Conservation (phyloP, 1,140 invertebrate species). For the Protaetia brevitarsis region DNA sequence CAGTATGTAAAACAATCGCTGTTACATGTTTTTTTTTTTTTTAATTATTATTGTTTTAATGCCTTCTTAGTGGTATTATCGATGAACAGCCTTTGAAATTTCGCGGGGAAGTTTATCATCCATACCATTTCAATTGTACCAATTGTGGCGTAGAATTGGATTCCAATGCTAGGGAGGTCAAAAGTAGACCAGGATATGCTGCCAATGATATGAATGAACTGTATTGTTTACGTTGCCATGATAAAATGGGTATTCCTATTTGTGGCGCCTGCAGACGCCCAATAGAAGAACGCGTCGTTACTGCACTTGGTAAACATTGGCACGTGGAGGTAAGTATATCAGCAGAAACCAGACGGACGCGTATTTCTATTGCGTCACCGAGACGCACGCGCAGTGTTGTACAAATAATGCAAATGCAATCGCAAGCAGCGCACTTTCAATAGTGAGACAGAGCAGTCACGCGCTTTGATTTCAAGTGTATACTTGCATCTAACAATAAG, state of each 20-base stretch:
- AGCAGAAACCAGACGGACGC: too few species aligned
- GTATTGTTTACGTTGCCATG: constrained; percentile 96
- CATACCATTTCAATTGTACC: constrained; percentile 98
- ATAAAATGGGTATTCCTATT: constrained; percentile 98
- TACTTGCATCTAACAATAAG: too few species aligned
- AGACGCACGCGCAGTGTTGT: too few species aligned
- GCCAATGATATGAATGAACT: constrained; percentile 94
- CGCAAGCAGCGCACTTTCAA: too few species aligned
- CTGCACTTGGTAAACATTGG: constrained; percentile 98
- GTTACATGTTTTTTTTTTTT: too few species aligned
- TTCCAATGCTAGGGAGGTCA: constrained; percentile 91
- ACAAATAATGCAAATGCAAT: too few species aligned
- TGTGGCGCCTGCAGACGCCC: constrained; percentile 96
- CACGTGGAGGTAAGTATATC: constrained; percentile 79
- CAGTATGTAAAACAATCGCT: constrained; percentile 85
- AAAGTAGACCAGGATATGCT: constrained; percentile 82
- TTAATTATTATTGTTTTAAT: not conserved
- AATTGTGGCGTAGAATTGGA: constrained; percentile 83
- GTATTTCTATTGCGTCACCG: too few species aligned
- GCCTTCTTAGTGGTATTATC: constrained; percentile 78
- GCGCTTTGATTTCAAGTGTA: too few species aligned
- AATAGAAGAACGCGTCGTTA: constrained; percentile 95
- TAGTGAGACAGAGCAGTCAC: too few species aligned
- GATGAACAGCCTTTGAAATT: constrained; percentile 96
- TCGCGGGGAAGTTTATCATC: constrained; percentile 96